Percentiles rank a stretch among this genome's conserved stretches.
These are phyloP conservation scores for Melanostoma scalare DNA, from an alignment of 2,888 invertebrate genomes.

Conservation along the genomic window DNA sequence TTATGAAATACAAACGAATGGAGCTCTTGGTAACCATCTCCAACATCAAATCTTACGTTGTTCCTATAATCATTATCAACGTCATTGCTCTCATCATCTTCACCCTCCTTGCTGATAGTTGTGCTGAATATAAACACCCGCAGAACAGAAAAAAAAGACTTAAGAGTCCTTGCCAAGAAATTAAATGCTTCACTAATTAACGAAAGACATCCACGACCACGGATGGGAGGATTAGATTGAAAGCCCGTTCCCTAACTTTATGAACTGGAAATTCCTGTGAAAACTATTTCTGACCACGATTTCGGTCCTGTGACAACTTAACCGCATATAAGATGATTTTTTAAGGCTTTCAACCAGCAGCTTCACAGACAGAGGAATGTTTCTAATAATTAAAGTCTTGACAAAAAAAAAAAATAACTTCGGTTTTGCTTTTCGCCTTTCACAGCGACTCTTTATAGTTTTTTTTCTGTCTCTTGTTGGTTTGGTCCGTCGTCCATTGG, in stretches of 20 bases:
- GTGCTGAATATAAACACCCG: slow-evolving; percentile 11
- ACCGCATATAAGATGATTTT: slow-evolving; percentile 41
- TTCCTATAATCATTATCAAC: slow-evolving; percentile 48
- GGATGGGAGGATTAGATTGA: slow-evolving; percentile 34
- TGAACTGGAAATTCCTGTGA: slow-evolving; percentile 65
- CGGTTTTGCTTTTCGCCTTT: slow-evolving; percentile 26
- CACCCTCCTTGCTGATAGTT: slow-evolving; percentile 19
- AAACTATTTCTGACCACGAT: slow-evolving; percentile 62
- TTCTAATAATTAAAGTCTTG: slow-evolving; percentile 65
- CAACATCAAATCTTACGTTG: neutral
- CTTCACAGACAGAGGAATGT: slow-evolving; percentile 36
- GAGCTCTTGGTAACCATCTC: slow-evolving; percentile 35
- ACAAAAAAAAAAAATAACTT: neutral
- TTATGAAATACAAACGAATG: slow-evolving; percentile 40
- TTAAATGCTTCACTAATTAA: slow-evolving; percentile 71
- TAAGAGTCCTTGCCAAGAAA: slow-evolving; percentile 42
- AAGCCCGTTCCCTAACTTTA: slow-evolving; percentile 47
- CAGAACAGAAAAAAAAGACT: slow-evolving; percentile 15
- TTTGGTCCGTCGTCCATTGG: slow-evolving; percentile 4
- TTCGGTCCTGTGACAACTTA: slow-evolving; percentile 52
- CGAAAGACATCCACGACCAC: slow-evolving; percentile 47
- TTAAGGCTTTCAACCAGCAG: slow-evolving; percentile 9
- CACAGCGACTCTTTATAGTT: slow-evolving; percentile 44
- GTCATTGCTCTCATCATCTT: slow-evolving; percentile 40
- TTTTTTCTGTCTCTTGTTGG: slow-evolving; percentile 14